Percentiles rank a stretch among this genome's conserved stretches.
These are phyloP conservation scores for Astur gentilis DNA, from an alignment of 2,113 vertebrate species.

Conservation along the genomic window DNA sequence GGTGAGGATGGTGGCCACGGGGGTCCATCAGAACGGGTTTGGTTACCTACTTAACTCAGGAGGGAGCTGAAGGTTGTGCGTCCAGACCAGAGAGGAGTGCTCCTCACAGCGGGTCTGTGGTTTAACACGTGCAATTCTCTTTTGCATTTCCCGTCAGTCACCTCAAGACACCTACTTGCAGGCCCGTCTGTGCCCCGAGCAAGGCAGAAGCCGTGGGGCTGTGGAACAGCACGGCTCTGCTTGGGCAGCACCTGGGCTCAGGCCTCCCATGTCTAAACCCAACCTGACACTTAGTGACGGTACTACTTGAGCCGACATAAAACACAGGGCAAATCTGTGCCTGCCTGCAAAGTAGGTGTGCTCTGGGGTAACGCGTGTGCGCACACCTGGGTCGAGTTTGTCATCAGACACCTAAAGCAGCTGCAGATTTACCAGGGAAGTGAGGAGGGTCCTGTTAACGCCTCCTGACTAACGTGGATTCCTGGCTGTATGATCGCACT, in stretches of 20 bases:
- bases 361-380: accelerated
- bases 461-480: not conserved
- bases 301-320: not conserved
- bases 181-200: not conserved
- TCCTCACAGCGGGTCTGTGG: not conserved
- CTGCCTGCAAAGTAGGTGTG: not conserved
- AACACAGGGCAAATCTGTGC: not conserved
- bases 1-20: not conserved
- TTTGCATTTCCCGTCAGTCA: not conserved
- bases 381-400: not conserved
- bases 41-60: not conserved
- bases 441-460: not conserved
- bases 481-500: not conserved
- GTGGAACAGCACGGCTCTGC: not conserved
- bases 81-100: not conserved
- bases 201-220: not conserved
- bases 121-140: not conserved
- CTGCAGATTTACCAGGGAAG: not conserved
- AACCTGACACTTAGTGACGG: not conserved
- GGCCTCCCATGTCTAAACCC: not conserved
- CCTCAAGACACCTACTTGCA: not conserved
- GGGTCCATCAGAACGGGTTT: not conserved
- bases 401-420: not conserved
- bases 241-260: not conserved
- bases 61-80: not conserved